Conservation (phyloP, 1,140 invertebrate species). For the Teleogryllus occipitalis region DNA sequence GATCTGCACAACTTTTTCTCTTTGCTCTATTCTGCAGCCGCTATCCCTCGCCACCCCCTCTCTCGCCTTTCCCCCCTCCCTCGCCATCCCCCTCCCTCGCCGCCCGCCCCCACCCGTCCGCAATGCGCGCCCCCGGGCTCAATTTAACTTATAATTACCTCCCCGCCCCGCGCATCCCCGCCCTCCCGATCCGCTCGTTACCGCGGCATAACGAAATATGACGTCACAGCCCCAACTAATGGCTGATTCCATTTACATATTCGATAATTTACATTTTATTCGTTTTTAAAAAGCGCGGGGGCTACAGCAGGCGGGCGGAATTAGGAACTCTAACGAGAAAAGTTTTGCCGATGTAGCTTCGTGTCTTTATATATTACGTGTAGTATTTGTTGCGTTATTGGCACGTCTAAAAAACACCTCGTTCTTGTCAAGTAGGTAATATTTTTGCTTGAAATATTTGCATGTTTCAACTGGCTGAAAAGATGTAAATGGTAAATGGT, state of each 20-base stretch:
- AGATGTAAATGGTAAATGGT: no score
- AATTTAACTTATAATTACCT: conserved; percentile 6
- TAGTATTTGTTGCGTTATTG: not conserved
- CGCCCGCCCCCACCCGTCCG: no score
- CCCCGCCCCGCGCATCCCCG: no score
- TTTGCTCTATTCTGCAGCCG: no score
- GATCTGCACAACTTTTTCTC: no score
- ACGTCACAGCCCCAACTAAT: not conserved
- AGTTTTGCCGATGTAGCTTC: not conserved
- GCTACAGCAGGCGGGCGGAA: not conserved
- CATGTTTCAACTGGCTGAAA: no score
- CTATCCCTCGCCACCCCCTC: no score
- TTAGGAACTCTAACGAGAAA: not conserved
- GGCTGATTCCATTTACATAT: not conserved
- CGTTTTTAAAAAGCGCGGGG: not conserved
- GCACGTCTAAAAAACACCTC: not conserved
- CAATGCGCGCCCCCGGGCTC: not conserved
- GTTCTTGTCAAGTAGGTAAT: not conserved
- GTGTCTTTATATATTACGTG: not conserved
- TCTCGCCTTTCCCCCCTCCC: no score
- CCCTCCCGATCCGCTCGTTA: not conserved
- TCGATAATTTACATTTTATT: not conserved
- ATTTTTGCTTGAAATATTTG: not conserved
- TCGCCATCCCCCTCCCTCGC: not conserved
- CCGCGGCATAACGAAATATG: not conserved